Base-by-base conservation (phyloP, 1,140 invertebrate genomes). In the Diorhabda carinulata region DNA sequence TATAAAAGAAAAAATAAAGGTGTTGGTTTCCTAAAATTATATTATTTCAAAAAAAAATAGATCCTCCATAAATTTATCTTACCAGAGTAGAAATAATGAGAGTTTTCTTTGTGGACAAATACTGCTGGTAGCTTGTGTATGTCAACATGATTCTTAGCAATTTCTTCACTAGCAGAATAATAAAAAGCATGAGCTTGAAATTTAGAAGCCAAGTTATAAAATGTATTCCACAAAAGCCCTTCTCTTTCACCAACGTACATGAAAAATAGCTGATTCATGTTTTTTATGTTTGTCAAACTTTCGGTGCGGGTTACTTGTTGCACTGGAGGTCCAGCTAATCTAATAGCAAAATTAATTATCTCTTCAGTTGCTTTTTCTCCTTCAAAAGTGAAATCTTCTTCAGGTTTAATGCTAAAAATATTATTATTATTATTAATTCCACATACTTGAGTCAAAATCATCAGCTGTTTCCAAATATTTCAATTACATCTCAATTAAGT, bases 281-380 rank as follows among this genome's bases (percentile, higher is more conserved):
- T 87, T 79, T 92, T 91, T 2, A 92, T 84, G 74, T 87, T 88
- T 61, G 90, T 87, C 69, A 96, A 87, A 77, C 92, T 94, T 71
- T 93, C 89, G 10, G 88, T 83, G 80, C 88, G 89, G 10, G 89
- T 90, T 25, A 97, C 85, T 75, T 89, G 86, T 77, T 94, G 90
- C 3, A 98, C 90, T 4, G 93, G 88, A 8, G 95, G 94, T 58
- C 95, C 94, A 70, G 89, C 89, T 85, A 98, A 91, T 78, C 96
- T 86, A 67, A 91, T 81, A 5, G 94, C 95, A 89, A 98, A 99
- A 76, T 96, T 93, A 0, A 98, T 87, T 73, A 99, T 92, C 71
- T 97, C 94, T 71, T 98, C 93, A 77, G 92, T 92, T 40, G 88
- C 89, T 77, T 97, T 87, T 74, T 99, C 98, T 4, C 97, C 97